Percentiles rank a stretch among this genome's conserved stretches.
These are phyloP conservation scores for Drosophila sp. DNA, from an alignment of 1,140 invertebrate species.

Conservation along the genomic window DNA sequence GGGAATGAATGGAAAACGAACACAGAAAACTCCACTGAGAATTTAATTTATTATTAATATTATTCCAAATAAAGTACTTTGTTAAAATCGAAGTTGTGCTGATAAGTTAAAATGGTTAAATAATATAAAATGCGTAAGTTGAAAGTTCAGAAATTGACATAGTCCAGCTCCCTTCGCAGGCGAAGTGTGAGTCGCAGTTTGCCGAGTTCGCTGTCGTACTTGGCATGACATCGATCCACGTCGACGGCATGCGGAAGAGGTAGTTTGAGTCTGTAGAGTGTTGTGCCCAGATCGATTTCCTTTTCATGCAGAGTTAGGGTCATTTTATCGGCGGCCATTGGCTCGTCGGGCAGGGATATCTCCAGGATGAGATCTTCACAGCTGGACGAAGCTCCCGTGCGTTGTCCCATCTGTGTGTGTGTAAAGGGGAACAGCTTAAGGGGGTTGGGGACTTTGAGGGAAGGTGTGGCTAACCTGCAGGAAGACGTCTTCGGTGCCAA, in stretches of 20 bases:
- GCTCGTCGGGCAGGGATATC: slow-evolving; percentile 90
- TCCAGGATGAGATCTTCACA: slow-evolving; percentile 93
- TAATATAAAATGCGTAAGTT: no score
- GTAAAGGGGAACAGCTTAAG: neutral
- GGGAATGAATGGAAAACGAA: no score
- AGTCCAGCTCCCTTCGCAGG: slow-evolving; percentile 91
- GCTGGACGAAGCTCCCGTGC: slow-evolving; percentile 91
- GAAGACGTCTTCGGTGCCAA: slow-evolving; percentile 93
- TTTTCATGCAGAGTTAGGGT: slow-evolving; percentile 89
- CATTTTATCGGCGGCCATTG: slow-evolving; percentile 87
- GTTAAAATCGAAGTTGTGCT: no score
- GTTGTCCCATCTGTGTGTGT: slow-evolving; percentile 90
- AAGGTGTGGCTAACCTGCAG: slow-evolving; percentile 87
- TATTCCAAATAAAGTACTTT: no score
- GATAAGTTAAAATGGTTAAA: no score
- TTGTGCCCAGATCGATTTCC: slow-evolving; percentile 88
- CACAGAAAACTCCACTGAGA: no score
- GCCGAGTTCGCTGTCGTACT: slow-evolving; percentile 89
- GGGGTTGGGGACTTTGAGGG: neutral
- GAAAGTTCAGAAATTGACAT: slow-evolving; percentile 88
- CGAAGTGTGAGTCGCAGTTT: slow-evolving; percentile 89
- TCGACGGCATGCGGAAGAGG: slow-evolving; percentile 92
- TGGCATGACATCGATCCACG: slow-evolving; percentile 91
- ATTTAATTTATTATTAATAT: no score
- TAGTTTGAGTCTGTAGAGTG: slow-evolving; percentile 89